phyloP scores from a whole-genome alignment of 2,888 invertebrate species.

The Tachystola acroxantha region DNA sequence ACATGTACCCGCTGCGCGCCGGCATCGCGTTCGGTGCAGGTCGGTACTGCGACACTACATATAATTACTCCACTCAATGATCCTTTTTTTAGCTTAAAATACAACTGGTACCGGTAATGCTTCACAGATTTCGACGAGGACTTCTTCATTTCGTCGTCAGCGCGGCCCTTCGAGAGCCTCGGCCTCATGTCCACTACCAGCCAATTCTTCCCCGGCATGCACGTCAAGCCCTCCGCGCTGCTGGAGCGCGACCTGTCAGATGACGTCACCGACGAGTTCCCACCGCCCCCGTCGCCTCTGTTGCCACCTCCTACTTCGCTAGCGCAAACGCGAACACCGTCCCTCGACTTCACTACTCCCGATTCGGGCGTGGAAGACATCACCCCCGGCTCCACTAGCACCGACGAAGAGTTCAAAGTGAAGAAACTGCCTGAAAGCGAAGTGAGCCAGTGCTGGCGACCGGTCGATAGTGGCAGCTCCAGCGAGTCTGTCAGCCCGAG shows the following conservation, averaged over 20 bases:
- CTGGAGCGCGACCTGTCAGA: slow-evolving; percentile 40
- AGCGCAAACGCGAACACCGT: slow-evolving; percentile 40
- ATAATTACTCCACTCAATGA: background rate
- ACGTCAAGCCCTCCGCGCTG: slow-evolving; percentile 44
- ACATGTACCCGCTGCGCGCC: slow-evolving; percentile 51
- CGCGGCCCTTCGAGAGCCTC: slow-evolving; percentile 83
- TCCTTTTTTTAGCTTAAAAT: background rate
- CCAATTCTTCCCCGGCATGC: slow-evolving; percentile 85
- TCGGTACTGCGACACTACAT: slow-evolving; percentile 15
- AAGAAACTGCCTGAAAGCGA: slow-evolving; percentile 39
- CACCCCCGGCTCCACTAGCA: slow-evolving; percentile 65
- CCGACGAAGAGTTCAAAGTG: slow-evolving; percentile 49
- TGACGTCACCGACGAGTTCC: slow-evolving; percentile 36
- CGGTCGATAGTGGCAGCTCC: slow-evolving; percentile 58
- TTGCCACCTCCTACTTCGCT: slow-evolving; percentile 25
- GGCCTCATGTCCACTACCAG: slow-evolving; percentile 75
- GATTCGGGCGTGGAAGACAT: slow-evolving; percentile 81
- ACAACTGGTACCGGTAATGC: too few species aligned
- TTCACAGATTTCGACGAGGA: slow-evolving; percentile 79
- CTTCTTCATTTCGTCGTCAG: slow-evolving; percentile 85
- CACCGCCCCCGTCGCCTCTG: slow-evolving; percentile 33
- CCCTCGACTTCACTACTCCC: slow-evolving; percentile 75
- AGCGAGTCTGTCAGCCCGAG: slow-evolving; percentile 67
- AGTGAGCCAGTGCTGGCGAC: slow-evolving; percentile 37
- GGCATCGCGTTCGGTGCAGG: slow-evolving; percentile 55